Evolutionary conservation across 2,113 vertebrate genomes (phyloP), one percentile per base, ranked within the genome.

Genomic region (Poecilia latipinna): DNA sequence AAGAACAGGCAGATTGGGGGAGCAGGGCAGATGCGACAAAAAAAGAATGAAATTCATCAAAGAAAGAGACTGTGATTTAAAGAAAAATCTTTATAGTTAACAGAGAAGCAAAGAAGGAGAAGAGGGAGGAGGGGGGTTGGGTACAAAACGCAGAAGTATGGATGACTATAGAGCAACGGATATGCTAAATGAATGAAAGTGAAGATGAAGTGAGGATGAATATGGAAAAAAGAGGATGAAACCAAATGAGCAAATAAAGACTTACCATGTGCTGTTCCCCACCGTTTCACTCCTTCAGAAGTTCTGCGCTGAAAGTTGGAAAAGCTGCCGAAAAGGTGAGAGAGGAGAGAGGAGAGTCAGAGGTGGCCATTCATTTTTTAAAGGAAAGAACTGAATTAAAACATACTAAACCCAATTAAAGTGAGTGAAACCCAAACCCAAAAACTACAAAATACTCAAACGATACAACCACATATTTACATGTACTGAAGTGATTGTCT

Each of bases 201-300:
- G 0, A 28, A 10, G 15, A 65, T 37, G 17, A 22, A 70, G 19
- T 33, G 63, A 8, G 44, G 24, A 26, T 15, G 48, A 15, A 60
- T 44, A 79, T n/a, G 22, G 32, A 31, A 10, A 67, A n/a, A 19
- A 22, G 17, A 65, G 37, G 31, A 65, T 68, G 42, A 65, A 77
- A 81, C 61, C 8, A 54, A 73, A 42, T 6, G n/a, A 64, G 3
- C 29, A 63, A 32, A 82, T 63, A 19, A 64, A 73, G 72, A 90
- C 89, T 86, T 77, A 90, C 89, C 39, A 72, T 54, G 73, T 75
- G 85, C 8, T 32, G 83, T 72, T 82, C 87, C 77, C 70, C 42
- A 62, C 37, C 24, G 3, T 42, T 66, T 87, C 71, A 75, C 39
- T 66, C 24, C 57, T 70, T 85, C 68, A 80, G 61, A 70, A 15